phyloP scores from a whole-genome alignment of 2,797 vertebrate species.

The Gambusia yucatana region DNA sequence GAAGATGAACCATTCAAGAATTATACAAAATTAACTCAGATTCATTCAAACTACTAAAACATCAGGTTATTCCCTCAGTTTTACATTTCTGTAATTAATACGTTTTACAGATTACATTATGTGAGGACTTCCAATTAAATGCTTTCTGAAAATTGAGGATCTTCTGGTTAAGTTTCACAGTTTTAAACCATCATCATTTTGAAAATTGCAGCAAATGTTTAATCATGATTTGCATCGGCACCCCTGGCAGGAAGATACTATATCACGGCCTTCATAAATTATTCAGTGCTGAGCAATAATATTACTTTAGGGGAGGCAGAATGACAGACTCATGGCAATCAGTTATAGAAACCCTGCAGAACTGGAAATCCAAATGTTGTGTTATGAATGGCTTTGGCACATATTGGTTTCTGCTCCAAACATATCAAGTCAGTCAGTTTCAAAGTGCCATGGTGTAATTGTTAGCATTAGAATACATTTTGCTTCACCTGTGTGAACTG shows the following conservation, averaged over 20 bases:
- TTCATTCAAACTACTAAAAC: neutral
- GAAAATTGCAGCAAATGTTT: conserved; percentile 34
- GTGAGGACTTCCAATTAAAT: neutral
- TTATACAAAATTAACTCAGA: neutral
- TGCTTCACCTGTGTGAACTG: neutral
- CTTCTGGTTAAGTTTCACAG: neutral
- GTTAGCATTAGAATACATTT: neutral
- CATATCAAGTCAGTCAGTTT: conserved; percentile 3
- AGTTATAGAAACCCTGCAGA: conserved; percentile 43
- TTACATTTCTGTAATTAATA: conserved; percentile 1
- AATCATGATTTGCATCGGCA: conserved; percentile 37
- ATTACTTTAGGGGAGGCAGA: conserved; percentile 48
- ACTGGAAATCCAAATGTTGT: conserved; percentile 46
- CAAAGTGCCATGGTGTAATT: conserved; percentile 1
- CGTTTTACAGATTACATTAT: neutral
- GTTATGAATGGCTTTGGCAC: conserved; percentile 10
- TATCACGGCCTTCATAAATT: conserved; percentile 65
- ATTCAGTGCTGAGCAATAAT: conserved; percentile 62
- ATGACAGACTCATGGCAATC: conserved; percentile 59
- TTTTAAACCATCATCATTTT: conserved; percentile 7
- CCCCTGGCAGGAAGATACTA: conserved; percentile 37
- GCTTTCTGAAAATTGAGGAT: neutral
- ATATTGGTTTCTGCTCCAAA: conserved; percentile 1
- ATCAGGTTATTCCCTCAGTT: neutral
- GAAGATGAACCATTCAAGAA: neutral